Percentiles rank a stretch among this genome's conserved stretches.
Conservation (phyloP, 2,888 invertebrate species). For the Zele albiditarsus region DNA sequence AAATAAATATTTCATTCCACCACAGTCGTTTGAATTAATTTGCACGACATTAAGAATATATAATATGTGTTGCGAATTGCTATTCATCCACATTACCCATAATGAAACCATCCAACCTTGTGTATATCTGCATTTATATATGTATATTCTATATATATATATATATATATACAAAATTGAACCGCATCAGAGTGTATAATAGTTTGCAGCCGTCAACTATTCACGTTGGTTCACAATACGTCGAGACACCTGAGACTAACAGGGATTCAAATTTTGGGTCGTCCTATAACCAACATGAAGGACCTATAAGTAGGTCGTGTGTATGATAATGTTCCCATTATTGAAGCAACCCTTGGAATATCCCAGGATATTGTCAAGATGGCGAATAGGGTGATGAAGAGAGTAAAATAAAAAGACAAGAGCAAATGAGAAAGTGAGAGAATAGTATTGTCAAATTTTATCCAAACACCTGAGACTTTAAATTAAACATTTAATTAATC, state of each 20-base stretch:
- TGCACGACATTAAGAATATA: background rate
- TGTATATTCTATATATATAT: background rate
- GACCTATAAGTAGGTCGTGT: slow-evolving; percentile 70
- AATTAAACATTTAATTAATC: slow-evolving; percentile 71
- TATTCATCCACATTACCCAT: slow-evolving; percentile 14
- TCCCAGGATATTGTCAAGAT: slow-evolving; percentile 22
- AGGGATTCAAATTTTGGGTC: slow-evolving; percentile 54
- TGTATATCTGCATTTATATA: background rate
- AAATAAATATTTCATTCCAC: background rate
- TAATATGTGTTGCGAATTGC: slow-evolving; percentile 14
- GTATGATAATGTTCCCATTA: slow-evolving; percentile 72
- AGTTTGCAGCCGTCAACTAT: slow-evolving; percentile 39
- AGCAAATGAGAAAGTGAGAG: slow-evolving; percentile 45
- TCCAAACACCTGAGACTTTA: slow-evolving; percentile 70
- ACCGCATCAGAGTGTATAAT: slow-evolving; percentile 30
- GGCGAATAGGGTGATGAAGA: slow-evolving; percentile 12
- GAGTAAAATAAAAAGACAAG: background rate
- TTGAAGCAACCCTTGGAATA: slow-evolving; percentile 59
- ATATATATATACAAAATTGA: background rate
- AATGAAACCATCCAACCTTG: slow-evolving; percentile 2
- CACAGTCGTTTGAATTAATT: background rate
- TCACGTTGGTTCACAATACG: slow-evolving; percentile 47
- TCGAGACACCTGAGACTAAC: slow-evolving; percentile 59
- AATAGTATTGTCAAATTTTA: slow-evolving; percentile 63
- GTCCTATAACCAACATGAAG: slow-evolving; percentile 53